phyloP scores from a whole-genome alignment of 2,113 vertebrate genomes.

The Spermophilus dauricus region DNA sequence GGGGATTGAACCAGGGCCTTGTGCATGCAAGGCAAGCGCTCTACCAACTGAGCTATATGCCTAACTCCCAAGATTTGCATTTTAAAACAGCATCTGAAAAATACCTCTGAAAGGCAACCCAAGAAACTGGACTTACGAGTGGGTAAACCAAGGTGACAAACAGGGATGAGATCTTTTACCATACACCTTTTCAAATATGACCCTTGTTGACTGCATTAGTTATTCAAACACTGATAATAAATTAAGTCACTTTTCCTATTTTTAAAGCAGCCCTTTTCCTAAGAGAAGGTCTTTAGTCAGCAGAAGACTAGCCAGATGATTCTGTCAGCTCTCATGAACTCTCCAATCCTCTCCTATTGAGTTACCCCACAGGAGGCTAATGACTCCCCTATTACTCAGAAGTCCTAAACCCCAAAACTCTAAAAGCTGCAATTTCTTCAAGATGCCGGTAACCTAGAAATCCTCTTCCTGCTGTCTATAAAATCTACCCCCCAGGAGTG shows the following conservation, averaged over 20 bases:
- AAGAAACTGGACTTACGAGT: not conserved
- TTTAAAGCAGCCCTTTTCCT: constrained; percentile 11
- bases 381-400: not conserved
- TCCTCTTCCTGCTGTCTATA: not conserved
- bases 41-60: no score
- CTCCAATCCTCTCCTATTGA: not conserved
- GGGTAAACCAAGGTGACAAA: not conserved
- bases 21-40: no score
- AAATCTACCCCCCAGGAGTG: not conserved
- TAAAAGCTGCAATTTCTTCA: not conserved
- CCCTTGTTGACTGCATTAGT: not conserved
- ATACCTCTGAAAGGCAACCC: not conserved
- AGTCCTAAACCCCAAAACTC: constrained; percentile 17
- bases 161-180: not conserved
- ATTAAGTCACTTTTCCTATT: not conserved
- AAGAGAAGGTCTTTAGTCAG: not conserved
- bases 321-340: not conserved
- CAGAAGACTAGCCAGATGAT: not conserved
- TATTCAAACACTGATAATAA: constrained; percentile 33
- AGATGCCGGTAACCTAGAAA: constrained; percentile 32
- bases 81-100: constrained; percentile 11
- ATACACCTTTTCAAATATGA: not conserved
- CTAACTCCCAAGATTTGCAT: not conserved
- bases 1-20: no score
- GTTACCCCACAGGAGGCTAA: not conserved